phyloP scores from a whole-genome alignment of 2,113 vertebrate genomes.

The Coturnix japonica region DNA sequence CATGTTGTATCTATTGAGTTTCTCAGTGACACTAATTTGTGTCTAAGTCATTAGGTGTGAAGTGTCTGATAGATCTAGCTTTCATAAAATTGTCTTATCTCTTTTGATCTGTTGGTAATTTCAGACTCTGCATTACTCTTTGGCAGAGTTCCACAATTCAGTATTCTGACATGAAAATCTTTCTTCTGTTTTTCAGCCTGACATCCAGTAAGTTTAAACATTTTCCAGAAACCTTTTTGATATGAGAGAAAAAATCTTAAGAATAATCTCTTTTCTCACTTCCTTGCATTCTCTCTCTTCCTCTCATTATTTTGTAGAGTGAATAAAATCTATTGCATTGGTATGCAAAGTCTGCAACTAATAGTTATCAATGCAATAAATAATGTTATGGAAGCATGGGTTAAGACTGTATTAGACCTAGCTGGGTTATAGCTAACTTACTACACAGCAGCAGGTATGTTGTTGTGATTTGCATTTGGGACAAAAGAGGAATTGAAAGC shows the following conservation, averaged over 20 bases:
- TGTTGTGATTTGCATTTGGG: not conserved
- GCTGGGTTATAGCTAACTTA: not conserved
- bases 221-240: not conserved
- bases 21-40: not conserved
- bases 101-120: not conserved
- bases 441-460: not conserved
- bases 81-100: not conserved
- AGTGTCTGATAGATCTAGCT: not conserved
- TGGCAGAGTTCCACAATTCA: not conserved
- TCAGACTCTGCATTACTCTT: not conserved
- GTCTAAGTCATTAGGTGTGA: fast-evolving
- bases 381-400: not conserved
- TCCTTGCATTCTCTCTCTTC: not conserved
- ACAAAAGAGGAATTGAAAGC: not conserved
- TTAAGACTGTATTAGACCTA: not conserved
- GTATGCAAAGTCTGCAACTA: not conserved
- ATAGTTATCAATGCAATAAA: not conserved
- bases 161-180: not conserved
- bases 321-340: not conserved
- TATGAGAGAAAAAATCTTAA: not conserved
- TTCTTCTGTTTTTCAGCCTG: not conserved
- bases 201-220: not conserved
- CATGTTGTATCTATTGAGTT: not conserved
- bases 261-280: not conserved
- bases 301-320: not conserved